phyloP scores from a whole-genome alignment of 2,888 invertebrate species.

The Xestoiulus laeticollis region DNA sequence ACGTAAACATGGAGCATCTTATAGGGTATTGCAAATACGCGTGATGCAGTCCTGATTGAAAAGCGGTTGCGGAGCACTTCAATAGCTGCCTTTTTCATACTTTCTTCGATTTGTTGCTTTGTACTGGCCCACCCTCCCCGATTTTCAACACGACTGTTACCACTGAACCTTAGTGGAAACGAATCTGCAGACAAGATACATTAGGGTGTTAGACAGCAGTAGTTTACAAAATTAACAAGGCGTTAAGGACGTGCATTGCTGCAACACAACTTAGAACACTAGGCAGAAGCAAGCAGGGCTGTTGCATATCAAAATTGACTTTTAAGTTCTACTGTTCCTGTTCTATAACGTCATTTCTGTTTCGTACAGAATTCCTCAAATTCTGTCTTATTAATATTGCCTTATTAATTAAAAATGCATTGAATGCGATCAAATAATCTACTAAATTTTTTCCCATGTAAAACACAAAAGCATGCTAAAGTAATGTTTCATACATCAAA shows the following conservation, averaged over 20 bases:
- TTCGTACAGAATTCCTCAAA: too few relatives aligned
- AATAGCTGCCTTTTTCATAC: constrained; percentile 53
- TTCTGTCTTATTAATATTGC: too few relatives aligned
- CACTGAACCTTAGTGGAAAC: constrained; percentile 12
- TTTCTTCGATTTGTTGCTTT: constrained; percentile 55
- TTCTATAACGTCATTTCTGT: too few relatives aligned
- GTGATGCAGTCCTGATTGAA: constrained; percentile 54
- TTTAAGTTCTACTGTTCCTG: too few relatives aligned
- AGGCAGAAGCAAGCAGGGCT: not conserved
- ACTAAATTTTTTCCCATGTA: too few relatives aligned
- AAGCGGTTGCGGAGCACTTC: constrained; percentile 52
- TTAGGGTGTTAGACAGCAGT: not conserved
- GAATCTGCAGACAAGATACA: constrained; percentile 42
- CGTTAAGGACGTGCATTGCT: not conserved
- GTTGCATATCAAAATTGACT: not conserved
- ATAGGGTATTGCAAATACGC: constrained; percentile 54
- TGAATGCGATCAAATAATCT: too few relatives aligned
- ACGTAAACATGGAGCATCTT: constrained; percentile 55
- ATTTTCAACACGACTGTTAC: constrained; percentile 34
- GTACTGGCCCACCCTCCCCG: constrained; percentile 48
- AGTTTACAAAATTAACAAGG: not conserved
- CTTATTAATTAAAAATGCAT: too few relatives aligned
- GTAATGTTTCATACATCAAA: too few relatives aligned
- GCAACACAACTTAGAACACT: not conserved
- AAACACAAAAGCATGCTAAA: too few relatives aligned